Evolutionary conservation across 2,797 vertebrate genomes (phyloP).

Genomic region (Neostethus bicornis): DNA sequence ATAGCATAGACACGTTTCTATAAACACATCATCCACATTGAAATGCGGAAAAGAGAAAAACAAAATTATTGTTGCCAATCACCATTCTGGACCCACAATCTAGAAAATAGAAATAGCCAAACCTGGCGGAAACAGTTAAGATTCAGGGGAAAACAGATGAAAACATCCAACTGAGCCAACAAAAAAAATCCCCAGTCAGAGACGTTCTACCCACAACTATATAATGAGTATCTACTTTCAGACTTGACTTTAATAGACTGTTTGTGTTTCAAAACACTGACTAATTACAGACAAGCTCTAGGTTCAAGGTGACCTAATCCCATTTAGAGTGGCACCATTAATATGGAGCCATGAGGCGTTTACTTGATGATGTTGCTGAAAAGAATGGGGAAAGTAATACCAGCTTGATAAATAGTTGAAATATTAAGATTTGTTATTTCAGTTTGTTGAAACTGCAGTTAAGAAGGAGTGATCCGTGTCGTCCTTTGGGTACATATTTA

Average conservation of each 20-base stretch:
- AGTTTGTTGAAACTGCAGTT: conserved; percentile 16
- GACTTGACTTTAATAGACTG: conserved; percentile 34
- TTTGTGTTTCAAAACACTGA: conserved; percentile 16
- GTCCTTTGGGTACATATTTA: conserved; percentile 4
- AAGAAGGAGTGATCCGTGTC: conserved; percentile 28
- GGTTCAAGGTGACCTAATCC: conserved; percentile 50
- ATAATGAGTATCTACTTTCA: conserved; percentile 2
- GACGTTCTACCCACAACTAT: neutral
- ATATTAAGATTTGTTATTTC: conserved; percentile 26
- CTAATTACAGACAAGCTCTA: conserved; percentile 44
- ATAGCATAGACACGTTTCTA: too few species aligned
- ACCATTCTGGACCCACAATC: too few species aligned
- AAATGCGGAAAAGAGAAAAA: too few species aligned
- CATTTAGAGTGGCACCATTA: conserved; percentile 47
- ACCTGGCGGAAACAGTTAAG: neutral
- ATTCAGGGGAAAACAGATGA: neutral
- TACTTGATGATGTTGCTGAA: conserved; percentile 41
- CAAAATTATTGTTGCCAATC: too few species aligned
- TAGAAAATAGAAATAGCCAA: too few species aligned
- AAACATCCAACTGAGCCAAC: neutral
- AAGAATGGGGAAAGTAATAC: conserved; percentile 33
- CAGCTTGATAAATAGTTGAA: conserved; percentile 45
- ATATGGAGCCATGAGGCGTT: conserved; percentile 50
- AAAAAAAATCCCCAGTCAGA: neutral
- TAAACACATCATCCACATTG: too few species aligned